A percentile compares a stretch with the other conserved stretches of the same genome.
Evolutionary conservation across 2,888 invertebrate species (phyloP).

Genomic region (Eupithecia pulchellata): DNA sequence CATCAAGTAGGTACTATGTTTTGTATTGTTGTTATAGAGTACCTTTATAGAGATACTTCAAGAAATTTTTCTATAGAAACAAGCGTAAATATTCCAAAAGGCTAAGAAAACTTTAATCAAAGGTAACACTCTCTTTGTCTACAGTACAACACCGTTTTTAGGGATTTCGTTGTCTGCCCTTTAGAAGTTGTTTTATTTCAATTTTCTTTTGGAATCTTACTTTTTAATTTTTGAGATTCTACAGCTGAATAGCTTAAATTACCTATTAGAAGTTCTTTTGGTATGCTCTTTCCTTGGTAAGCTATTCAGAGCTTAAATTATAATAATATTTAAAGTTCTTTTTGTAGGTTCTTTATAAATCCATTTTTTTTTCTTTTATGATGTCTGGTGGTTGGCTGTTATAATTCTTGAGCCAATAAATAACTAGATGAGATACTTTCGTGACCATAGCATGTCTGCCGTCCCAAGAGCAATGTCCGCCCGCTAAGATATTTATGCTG

Average conservation of each 20-base stretch:
- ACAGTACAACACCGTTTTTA: slow-evolving; percentile 23
- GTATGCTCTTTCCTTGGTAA: no score
- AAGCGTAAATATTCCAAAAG: slow-evolving; percentile 25
- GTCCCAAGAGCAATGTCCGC: slow-evolving; percentile 37
- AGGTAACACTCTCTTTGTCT: slow-evolving; percentile 49
- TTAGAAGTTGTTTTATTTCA: slow-evolving; percentile 50
- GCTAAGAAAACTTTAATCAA: slow-evolving; percentile 45
- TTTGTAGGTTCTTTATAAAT: not conserved
- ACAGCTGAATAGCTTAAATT: not conserved
- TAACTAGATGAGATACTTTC: slow-evolving; percentile 22
- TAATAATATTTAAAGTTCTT: no score
- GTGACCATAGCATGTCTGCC: slow-evolving; percentile 22
- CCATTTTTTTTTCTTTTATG: not conserved
- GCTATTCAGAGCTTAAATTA: no score
- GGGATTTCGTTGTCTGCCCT: slow-evolving; percentile 37
- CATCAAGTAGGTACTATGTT: not conserved
- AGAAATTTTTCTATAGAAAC: not conserved
- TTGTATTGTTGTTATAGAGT: not conserved
- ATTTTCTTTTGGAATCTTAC: slow-evolving; percentile 45
- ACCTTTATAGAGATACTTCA: not conserved
- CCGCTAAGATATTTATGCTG: slow-evolving; percentile 43
- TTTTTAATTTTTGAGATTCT: slow-evolving; percentile 40
- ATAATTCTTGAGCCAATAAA: slow-evolving; percentile 4
- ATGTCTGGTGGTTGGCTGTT: not conserved
- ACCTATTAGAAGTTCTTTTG: not conserved